Base-by-base conservation (phyloP, 2,113 vertebrate genomes). In the Microtus ochrogaster region DNA sequence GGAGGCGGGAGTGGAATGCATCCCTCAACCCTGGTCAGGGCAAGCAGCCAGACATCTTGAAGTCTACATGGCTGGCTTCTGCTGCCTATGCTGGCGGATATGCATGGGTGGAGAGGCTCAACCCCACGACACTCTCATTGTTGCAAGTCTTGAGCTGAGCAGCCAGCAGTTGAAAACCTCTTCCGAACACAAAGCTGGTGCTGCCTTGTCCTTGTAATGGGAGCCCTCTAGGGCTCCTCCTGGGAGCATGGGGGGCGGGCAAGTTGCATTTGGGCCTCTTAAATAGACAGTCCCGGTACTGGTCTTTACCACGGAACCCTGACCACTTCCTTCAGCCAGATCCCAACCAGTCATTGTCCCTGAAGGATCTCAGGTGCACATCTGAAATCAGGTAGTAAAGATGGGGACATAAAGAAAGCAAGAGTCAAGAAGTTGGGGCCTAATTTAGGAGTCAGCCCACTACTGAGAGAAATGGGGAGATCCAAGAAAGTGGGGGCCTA, bases 41-140 rank as follows among this genome's bases (percentile, higher is more conserved):
- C 4, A 0, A 1, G 1, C 0, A 3, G 36, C 55, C 24, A 0
- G 4, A 0, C 4, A 2, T 8, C 41, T 2, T 49, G 63, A 28
- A 33, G 5, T 12, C 52, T 39, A 7, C 30, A 33, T 13, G 26
- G 28, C 26, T 36, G 0, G 0, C 24, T 63, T 65, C 36, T 5
- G 0, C 13, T 16, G 0, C 4, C 4, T 3, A 2, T 3, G 12
- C 28, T 5, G 6, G 70, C 26, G 36, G 13, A 26, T 39, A 16
- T 39, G 55, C 36, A 39, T 82, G 55, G 52, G 11, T 0, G 4
- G 3, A 11, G 49, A 58, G 26, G 83, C 41, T 66, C 61, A 6
- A 21, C 41, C 36, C 55, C 19, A 12, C 11, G 3, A 28, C 8
- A 28, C 61, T 61, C 11, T 6, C 3, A 63, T 9, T 36, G 36